Base-by-base conservation (phyloP, 2,888 invertebrate species). In the Caenorhabditis sp. region DNA sequence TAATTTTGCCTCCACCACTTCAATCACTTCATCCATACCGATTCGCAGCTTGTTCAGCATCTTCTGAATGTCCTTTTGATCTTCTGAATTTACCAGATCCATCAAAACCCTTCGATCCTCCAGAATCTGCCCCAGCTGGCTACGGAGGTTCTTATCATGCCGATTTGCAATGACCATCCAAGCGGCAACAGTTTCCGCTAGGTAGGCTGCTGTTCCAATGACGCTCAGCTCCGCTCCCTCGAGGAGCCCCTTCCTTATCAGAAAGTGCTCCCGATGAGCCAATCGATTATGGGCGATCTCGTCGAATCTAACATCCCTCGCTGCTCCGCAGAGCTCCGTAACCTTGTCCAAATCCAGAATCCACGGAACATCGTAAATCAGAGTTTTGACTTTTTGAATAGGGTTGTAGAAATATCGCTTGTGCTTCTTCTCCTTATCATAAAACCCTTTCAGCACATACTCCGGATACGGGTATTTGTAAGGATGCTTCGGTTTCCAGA, bases 161-260 rank as follows among this genome's bases (percentile, higher is more conserved):
- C 61, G 67, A 18, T 53, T 76, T 3, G 26, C 61, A 8, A 61
- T 50, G 40, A 65, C 40, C 76, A 76, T 76, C 76, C 76, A 76
- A 0, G 76, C 76, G 3, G 67, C 51, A 13, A 67, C 76, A 3
- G 15, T 53, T n/a, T 76, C 76, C 1, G 53, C 53, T 53, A 76
- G 26, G 18, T 76, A 76, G 0, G 53, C 67, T n/a, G 28, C 26
- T 2, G 76, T 76, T 32, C 67, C 76, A 2, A 76, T 24, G 11
- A 61, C 28, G 37, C 68, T 67, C 60, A 61, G 67, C 35, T 53
- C 61, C 35, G 18, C n/a, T 3, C 18, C 28, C 9, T 67, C 61
- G 40, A 76, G 51, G 28, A 67, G 6, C 20, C 15, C 11, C n/a
- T 67, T 76, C 28, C 61, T 56, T 37, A 60, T 50, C 26, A 76